phyloP scores from a whole-genome alignment of 2,797 vertebrate genomes.

The Arctocebus calabarensis region DNA sequence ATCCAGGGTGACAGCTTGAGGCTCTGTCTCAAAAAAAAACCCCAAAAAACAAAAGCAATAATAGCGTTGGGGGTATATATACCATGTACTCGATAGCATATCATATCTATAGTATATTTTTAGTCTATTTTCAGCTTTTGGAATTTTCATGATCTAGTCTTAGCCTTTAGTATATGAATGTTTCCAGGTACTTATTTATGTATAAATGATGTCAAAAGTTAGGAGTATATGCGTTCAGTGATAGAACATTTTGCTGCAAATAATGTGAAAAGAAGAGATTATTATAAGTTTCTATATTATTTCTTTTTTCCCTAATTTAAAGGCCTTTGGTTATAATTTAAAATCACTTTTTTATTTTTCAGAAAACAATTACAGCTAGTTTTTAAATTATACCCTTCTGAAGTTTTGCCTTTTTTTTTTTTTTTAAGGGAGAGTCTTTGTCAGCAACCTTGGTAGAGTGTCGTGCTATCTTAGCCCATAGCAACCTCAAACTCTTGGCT shows the following conservation, averaged over 20 bases:
- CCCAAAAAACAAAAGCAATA: too few species aligned
- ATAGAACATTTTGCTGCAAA: slow-evolving; percentile 85
- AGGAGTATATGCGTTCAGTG: slow-evolving; percentile 81
- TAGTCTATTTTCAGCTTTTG: slow-evolving; percentile 29
- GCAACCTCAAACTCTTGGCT: too few species aligned
- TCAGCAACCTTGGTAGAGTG: too few species aligned
- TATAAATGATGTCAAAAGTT: not conserved
- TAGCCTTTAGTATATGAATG: not conserved
- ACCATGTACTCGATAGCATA: not conserved
- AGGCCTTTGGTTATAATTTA: slow-evolving; percentile 2
- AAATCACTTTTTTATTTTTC: slow-evolving; percentile 25
- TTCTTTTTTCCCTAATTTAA: slow-evolving; percentile 36
- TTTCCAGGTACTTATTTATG: not conserved
- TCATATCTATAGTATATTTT: not conserved
- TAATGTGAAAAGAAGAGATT: slow-evolving; percentile 1
- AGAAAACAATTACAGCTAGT: not conserved
- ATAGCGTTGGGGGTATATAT: not conserved
- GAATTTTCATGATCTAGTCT: not conserved
- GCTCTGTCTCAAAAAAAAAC: too few species aligned
- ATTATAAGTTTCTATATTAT: not conserved
- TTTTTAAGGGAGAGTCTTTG: too few species aligned
- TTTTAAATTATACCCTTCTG: not conserved
- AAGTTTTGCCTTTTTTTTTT: not conserved
- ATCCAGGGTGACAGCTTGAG: too few species aligned
- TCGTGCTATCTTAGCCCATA: too few species aligned